Evolutionary conservation across 1,140 invertebrate species (phyloP).

Genomic region (Trypoxylus dichotomus): DNA sequence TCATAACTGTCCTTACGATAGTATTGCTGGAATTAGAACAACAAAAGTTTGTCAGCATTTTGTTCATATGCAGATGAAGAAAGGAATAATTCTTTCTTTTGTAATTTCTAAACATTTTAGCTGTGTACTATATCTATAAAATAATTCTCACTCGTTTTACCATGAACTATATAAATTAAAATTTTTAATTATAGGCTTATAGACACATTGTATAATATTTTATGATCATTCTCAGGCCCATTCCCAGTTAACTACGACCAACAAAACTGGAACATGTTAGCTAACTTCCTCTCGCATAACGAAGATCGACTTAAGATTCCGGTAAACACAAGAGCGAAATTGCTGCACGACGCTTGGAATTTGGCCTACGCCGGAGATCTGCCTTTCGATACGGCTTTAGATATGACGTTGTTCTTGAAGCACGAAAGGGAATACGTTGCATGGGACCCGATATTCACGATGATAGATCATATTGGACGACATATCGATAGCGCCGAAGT

Average conservation of each 20-base stretch:
- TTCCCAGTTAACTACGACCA: conserved; percentile 81
- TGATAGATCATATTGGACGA: conserved; percentile 75
- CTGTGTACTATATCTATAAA: no score
- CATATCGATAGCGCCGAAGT: conserved; percentile 67
- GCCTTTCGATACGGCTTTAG: conserved; percentile 68
- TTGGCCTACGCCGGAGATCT: conserved; percentile 76
- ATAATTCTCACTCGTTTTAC: no score
- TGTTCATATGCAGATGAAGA: no score
- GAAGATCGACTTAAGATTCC: conserved; percentile 63
- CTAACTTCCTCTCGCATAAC: conserved; percentile 62
- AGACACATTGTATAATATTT: not conserved
- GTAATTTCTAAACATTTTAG: no score
- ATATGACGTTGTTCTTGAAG: conserved; percentile 74
- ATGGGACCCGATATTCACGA: conserved; percentile 77
- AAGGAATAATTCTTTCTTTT: no score
- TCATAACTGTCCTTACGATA: no score
- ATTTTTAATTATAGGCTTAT: no score
- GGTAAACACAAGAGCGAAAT: conserved; percentile 70
- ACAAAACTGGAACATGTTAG: conserved; percentile 76
- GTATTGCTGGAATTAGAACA: no score
- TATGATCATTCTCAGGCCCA: conserved; percentile 59
- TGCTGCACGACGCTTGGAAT: conserved; percentile 78
- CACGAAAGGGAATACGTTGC: conserved; percentile 71
- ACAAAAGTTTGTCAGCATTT: no score
- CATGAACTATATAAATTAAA: no score